These are phyloP conservation scores for Lutjanus campechanus DNA, from an alignment of 2,797 vertebrate genomes.

Conservation along the genomic window DNA sequence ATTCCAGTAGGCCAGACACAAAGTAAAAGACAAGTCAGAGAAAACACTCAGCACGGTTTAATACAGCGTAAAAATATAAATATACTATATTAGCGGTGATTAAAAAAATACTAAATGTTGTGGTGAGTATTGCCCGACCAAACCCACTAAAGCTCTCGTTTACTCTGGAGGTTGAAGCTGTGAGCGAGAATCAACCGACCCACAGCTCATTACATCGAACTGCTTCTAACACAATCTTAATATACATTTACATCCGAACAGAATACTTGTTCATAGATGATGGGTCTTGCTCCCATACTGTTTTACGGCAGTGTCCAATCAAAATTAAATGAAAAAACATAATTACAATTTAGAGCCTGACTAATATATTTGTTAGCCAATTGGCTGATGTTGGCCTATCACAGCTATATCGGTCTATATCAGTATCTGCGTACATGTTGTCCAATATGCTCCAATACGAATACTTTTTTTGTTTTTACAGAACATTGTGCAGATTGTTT, in stretches of 20 bases:
- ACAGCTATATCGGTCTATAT: too few species aligned
- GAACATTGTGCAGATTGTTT: too few species aligned
- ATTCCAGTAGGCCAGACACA: conserved; percentile 51
- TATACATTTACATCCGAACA: conserved; percentile 14
- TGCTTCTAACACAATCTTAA: conserved; percentile 24
- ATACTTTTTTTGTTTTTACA: too few species aligned
- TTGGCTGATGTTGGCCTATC: too few species aligned
- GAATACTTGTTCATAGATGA: not conserved
- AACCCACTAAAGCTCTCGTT: not conserved
- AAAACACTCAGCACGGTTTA: conserved; percentile 29
- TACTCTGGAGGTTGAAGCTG: not conserved
- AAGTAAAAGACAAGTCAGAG: conserved; percentile 49
- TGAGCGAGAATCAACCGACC: conserved; percentile 26
- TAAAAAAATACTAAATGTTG: conserved; percentile 12
- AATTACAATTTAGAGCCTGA: not conserved
- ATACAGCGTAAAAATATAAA: conserved; percentile 35
- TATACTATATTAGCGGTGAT: not conserved
- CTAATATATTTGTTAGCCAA: too few species aligned
- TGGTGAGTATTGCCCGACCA: not conserved
- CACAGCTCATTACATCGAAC: conserved; percentile 21
- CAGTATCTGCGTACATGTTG: too few species aligned
- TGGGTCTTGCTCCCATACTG: not conserved
- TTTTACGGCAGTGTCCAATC: not conserved
- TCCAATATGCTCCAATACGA: too few species aligned
- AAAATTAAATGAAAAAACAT: not conserved